A percentile compares a stretch with the other conserved stretches of the same genome.
Conservation (phyloP, 2,113 vertebrate genomes). For the Callithrix jacchus region DNA sequence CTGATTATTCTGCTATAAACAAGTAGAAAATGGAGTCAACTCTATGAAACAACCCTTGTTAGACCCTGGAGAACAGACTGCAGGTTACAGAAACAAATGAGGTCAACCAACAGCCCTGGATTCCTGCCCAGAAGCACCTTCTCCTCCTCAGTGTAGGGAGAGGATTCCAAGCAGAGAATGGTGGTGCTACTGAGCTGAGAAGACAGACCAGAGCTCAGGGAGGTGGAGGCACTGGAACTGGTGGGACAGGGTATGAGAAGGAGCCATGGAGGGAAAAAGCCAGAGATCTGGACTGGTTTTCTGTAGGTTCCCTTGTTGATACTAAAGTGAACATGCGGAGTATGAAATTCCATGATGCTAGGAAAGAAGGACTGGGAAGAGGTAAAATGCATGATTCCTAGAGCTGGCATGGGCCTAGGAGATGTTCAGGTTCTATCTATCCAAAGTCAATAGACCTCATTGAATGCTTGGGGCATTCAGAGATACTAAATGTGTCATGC, state of each 20-base stretch:
- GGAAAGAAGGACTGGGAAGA: too few relatives aligned
- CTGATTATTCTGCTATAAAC: background rate
- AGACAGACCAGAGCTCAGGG: background rate
- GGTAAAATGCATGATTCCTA: background rate
- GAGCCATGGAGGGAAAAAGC: background rate
- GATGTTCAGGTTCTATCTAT: background rate
- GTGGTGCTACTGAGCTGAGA: background rate
- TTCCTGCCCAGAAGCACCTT: background rate
- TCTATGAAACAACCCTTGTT: background rate
- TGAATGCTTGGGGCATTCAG: background rate
- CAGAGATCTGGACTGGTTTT: background rate
- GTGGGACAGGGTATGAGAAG: too few relatives aligned
- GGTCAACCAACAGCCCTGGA: background rate
- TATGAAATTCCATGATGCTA: background rate
- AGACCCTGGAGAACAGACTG: background rate
- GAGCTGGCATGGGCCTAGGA: too few relatives aligned
- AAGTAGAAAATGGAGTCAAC: background rate
- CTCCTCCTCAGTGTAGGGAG: background rate
- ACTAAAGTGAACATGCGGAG: background rate
- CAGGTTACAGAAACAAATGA: background rate
- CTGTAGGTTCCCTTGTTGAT: background rate
- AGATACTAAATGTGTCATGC: too few relatives aligned
- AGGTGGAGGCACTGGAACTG: background rate
- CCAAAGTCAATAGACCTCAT: background rate
- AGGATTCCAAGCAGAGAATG: background rate